Evolutionary conservation across 2,113 vertebrate genomes (phyloP), one percentile per base, ranked within the genome.

Genomic region (Sinocyclocheilus anophthalmus): DNA sequence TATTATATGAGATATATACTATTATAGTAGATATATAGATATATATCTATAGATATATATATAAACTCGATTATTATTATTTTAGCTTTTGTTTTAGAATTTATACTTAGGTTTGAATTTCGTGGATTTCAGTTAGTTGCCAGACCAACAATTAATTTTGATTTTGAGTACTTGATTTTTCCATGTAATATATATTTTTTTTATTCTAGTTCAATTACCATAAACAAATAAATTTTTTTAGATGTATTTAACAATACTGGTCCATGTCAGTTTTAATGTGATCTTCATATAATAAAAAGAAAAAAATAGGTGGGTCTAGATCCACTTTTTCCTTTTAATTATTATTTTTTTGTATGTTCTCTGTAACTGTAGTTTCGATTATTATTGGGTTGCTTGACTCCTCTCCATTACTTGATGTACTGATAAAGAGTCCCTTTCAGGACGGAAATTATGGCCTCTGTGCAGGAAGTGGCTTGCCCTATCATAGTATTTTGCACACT

Each of bases 401-500:
- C 20, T 72, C 18, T 57, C 13, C 45, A 13, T 42, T 26, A 20
- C 30, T 26, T 59, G 33, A 57, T 85, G 11, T 26, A 14, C 11
- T 85, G 61, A 78, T 55, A 39, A 80, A n/a, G 11, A 80, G 63
- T 24, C 57, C 3, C 16, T 14, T 72, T 63, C 5, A 3, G 39
- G n/a, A 16, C 24, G 84, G 76, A 72, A 80, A 72, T 59, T 7
- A 70, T 80, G 63, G 80, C 76, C 26, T 50, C 84, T 79, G n/a
- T 42, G 10, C 76, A 85, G 84, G 84, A 85, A 72, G 61, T 80
- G 33, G 77, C 37, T 80, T 63, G 37, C 5, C 5, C 37, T 63
- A 22, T 79, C 18, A 57, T 13, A 4, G 1, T 26, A 42, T 80
- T 80, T 63, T 16, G 33, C 77, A 80, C 0, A 5, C 37, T n/a